Base-by-base conservation (phyloP, 1,140 invertebrate genomes). In the Cataglyphis hispanica region DNA sequence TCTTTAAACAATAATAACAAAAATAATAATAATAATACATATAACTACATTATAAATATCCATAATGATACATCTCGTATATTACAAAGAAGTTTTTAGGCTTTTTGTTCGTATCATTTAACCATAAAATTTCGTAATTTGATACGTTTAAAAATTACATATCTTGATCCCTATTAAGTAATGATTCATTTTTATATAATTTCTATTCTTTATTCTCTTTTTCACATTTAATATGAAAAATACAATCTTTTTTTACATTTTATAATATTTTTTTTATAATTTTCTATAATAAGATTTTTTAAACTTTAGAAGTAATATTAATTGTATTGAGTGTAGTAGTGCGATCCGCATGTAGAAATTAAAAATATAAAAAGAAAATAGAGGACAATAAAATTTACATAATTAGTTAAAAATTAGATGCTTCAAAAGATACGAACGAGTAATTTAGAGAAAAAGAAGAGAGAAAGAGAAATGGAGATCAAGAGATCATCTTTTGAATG, bases 361-460 rank as follows among this genome's bases (percentile, higher is more conserved):
- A 50, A 19, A 50, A 50, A 50, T 16, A 16, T 46, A 16, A 50
- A 5, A 50, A 50, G 13, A 50, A 50, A 50, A 0, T 50, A 50
- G 53, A 34, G 22, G 46, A 53, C 22, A 53, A 56, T n/a, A 72
- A 72, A 56, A 56, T 34, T 56, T 72, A 34, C 16, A 56, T 72
- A 72, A 72, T 72, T 53, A 72, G 22, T 72, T 72, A 72, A 56
- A 58, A 72, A 72, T 72, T 53, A 56, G n/a, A 56, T n/a, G 11
- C 11, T 56, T 56, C 37, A 56, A 72, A 56, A 72, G 69, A 72
- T 56, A 34, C n/a, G 1, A n/a, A n/a, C n/a, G n/a, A n/a, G 19
- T n/a, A 72, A 11, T 11, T 53, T 6, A 0, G 13, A 8, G n/a
- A 25, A 43, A 69, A 40, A 22, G 46, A 56, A 22, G 69, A 72